Percentiles rank a stretch among this genome's conserved stretches.
phyloP scores from a whole-genome alignment of 2,888 invertebrate species.

The Salpingus planirostris region DNA sequence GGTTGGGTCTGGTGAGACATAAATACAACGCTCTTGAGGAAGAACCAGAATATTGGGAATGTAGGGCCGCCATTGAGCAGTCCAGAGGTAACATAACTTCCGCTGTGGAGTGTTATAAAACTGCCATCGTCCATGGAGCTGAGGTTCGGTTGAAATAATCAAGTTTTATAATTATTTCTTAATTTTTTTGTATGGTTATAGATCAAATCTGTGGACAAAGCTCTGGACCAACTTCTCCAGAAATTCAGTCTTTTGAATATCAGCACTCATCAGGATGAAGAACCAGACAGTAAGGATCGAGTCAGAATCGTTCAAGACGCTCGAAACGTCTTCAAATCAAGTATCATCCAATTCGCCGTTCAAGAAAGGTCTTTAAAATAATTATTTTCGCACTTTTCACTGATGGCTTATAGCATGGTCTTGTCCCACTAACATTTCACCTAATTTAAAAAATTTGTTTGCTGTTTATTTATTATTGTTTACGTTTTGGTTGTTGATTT shows the following conservation, averaged over 20 bases:
- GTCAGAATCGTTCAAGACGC: constrained; percentile 41
- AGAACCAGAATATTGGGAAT: constrained; percentile 51
- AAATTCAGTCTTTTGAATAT: constrained; percentile 53
- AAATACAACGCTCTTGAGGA: constrained; percentile 40
- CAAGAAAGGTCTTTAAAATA: constrained; percentile 33
- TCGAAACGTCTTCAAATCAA: constrained; percentile 51
- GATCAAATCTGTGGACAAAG: constrained; percentile 46
- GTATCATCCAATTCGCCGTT: constrained; percentile 51
- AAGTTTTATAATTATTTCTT: too few relatives aligned
- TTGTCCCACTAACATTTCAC: too few relatives aligned
- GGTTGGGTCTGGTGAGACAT: constrained; percentile 46
- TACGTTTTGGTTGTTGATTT: constrained; percentile 3
- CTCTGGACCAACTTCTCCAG: constrained; percentile 46
- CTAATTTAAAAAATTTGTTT: background rate
- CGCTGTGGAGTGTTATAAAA: constrained; percentile 51
- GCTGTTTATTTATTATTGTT: background rate
- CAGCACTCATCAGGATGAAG: constrained; percentile 33
- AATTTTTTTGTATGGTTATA: constrained; percentile 26
- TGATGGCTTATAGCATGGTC: too few relatives aligned
- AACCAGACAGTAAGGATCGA: constrained; percentile 16
- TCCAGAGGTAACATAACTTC: constrained; percentile 45
- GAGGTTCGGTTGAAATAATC: too few relatives aligned
- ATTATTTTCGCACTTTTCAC: constrained; percentile 15
- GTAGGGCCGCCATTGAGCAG: constrained; percentile 50
- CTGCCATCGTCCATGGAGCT: constrained; percentile 49